phyloP scores from a whole-genome alignment of 1,140 invertebrate species.

The Nebria ingens region DNA sequence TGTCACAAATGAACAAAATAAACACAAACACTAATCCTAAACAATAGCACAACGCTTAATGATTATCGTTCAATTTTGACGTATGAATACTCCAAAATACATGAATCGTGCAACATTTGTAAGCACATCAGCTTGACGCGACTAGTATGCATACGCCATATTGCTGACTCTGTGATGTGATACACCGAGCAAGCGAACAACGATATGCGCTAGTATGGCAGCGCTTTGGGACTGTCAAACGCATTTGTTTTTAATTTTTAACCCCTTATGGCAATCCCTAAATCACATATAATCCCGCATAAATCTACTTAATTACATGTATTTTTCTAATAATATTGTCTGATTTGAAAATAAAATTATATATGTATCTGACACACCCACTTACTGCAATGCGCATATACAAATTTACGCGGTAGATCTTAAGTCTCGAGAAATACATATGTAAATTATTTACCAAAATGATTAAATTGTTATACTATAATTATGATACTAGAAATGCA shows the following conservation, averaged over 20 bases:
- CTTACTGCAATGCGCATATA: conserved; percentile 1
- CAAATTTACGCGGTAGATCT: neutral
- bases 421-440: no score
- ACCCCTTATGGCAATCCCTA: neutral
- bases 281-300: neutral
- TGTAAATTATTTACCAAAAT: no score
- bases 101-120: conserved; percentile 1
- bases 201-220: neutral
- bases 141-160: neutral
- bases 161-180: neutral
- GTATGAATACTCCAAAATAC: neutral
- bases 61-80: neutral
- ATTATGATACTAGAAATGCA: neutral
- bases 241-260: neutral
- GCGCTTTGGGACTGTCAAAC: neutral
- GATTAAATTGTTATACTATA: no score
- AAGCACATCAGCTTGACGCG: neutral
- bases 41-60: neutral
- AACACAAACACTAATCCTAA: neutral
- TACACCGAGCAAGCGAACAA: neutral
- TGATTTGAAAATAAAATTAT: no score
- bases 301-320: neutral
- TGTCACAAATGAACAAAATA: neutral
- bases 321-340: neutral
- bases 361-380: conserved; percentile 1